A percentile compares a stretch with the other conserved stretches of the same genome.
Evolutionary conservation across 35 echinoderm and acorn worm genomes (phyloP).

Genomic region (Stichopus chloronotus): DNA sequence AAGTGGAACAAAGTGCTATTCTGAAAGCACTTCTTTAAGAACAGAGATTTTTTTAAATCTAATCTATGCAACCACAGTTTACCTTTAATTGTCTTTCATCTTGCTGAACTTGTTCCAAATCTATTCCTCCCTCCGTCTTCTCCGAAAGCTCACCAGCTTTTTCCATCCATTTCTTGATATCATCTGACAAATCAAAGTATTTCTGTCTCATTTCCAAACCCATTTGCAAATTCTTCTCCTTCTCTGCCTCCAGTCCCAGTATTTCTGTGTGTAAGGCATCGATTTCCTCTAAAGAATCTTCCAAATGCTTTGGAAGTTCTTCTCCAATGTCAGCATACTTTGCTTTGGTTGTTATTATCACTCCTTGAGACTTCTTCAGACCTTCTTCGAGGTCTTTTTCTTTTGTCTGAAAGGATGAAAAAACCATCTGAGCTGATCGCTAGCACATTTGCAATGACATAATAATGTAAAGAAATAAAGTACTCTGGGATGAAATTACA

Average conservation of each 20-base stretch:
- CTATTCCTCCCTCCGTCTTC: slow-evolving; percentile 68
- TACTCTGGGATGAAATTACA: no score
- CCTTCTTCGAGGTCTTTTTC: slow-evolving; percentile 70
- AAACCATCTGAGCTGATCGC: background rate
- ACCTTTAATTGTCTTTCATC: slow-evolving; percentile 30
- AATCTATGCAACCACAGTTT: no score
- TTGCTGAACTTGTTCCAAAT: slow-evolving; percentile 60
- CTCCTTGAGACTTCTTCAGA: slow-evolving; percentile 78
- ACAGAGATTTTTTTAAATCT: no score
- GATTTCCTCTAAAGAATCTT: slow-evolving; percentile 70
- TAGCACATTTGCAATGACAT: no score
- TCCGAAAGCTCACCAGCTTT: slow-evolving; percentile 62
- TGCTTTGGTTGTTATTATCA: slow-evolving; percentile 81
- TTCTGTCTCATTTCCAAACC: slow-evolving; percentile 72
- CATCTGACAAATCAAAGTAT: slow-evolving; percentile 47
- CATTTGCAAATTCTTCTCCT: slow-evolving; percentile 63
- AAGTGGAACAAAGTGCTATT: no score
- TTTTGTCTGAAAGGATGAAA: background rate
- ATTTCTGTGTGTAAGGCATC: slow-evolving; percentile 76
- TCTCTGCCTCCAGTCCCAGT: slow-evolving; percentile 63
- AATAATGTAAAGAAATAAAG: no score
- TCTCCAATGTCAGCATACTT: slow-evolving; percentile 90
- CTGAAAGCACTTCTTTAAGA: no score
- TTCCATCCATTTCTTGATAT: slow-evolving; percentile 78
- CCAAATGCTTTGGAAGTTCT: slow-evolving; percentile 68